Evolutionary conservation across 1,140 invertebrate genomes (phyloP), one percentile per base, ranked within the genome.

Genomic region (Heterodera carotae): DNA sequence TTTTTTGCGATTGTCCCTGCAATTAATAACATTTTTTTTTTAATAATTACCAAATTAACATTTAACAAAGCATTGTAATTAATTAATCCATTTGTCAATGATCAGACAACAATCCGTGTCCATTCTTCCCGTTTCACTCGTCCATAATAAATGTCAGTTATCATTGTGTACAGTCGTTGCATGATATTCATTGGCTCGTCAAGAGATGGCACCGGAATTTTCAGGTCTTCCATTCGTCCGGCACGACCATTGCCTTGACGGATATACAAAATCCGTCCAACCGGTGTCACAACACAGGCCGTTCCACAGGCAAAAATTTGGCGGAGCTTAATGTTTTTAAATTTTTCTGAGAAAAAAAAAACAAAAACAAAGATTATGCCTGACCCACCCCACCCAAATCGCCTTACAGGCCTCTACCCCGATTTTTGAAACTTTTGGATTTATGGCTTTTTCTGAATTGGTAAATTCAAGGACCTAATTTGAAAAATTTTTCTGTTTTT

Each of bases 291-390:
- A 8, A 87, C 81, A 69, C 87, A 87, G 33, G 86, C 86, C 27
- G 86, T 87, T 60, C 85, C 85, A 12, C 86, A 76, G 43, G 86
- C 85, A 76, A 87, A 87, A 31, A 87, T 85, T 78, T 87, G 83
- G 25, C 68, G 66, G 4, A 87, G 34, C 84, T 87, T 43, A 70
- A 86, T 18, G 43, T n/a, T 34, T 70, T 25, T n/a, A 22, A 22
- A 67, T 22, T 34, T 34, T 67, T 68, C 6, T 39, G n/a, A 69
- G 43, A 27, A 5, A 25, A n/a, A n/a, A n/a, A n/a, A n/a, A n/a
- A n/a, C n/a, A n/a, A n/a, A n/a, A n/a, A n/a, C n/a, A n/a, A n/a
- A n/a, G n/a, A n/a, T n/a, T n/a, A n/a, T n/a, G n/a, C n/a, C n/a
- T n/a, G n/a, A n/a, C n/a, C n/a, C n/a, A n/a, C n/a, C n/a, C n/a